Evolutionary conservation across 1,140 invertebrate species (phyloP).

Genomic region (Drosophila navojoa): DNA sequence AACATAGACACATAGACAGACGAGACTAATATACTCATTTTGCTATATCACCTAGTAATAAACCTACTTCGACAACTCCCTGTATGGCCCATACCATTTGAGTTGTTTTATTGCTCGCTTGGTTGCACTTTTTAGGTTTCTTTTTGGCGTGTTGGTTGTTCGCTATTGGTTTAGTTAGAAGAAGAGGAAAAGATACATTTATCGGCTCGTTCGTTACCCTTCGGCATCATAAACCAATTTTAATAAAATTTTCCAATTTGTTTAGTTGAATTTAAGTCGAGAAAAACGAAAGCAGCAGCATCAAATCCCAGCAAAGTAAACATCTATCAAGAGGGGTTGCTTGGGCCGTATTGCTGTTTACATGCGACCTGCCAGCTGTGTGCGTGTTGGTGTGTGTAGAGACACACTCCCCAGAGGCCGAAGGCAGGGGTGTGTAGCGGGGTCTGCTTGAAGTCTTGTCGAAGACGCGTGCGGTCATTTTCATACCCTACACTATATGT

Average conservation of each 20-base stretch:
- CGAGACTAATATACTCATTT: no score
- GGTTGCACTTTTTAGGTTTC: slow-evolving; percentile 38
- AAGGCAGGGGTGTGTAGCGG: background rate
- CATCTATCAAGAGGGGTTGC: slow-evolving; percentile 24
- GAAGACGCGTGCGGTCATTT: slow-evolving; percentile 66
- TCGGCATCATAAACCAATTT: slow-evolving; percentile 80
- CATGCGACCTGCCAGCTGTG: slow-evolving; percentile 35
- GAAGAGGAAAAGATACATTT: slow-evolving; percentile 18
- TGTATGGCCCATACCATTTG: no score
- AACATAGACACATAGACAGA: no score
- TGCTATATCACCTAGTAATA: no score
- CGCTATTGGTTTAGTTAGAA: slow-evolving; percentile 24
- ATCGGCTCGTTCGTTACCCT: slow-evolving; percentile 8
- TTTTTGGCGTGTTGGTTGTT: slow-evolving; percentile 32
- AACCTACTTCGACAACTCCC: no score
- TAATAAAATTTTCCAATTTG: slow-evolving; percentile 80
- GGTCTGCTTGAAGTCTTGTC: slow-evolving; percentile 6
- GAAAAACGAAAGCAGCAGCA: background rate
- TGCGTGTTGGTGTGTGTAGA: slow-evolving; percentile 13
- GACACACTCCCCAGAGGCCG: slow-evolving; percentile 18
- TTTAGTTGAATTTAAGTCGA: slow-evolving; percentile 69
- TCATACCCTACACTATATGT: background rate
- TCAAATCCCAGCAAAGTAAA: slow-evolving; percentile 62
- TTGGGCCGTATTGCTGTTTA: background rate
- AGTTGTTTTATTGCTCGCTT: slow-evolving; percentile 14